A percentile compares a stretch with the other conserved stretches of the same genome.
Conservation (phyloP, 2,888 invertebrate genomes). For the Coleophora flavipennella region DNA sequence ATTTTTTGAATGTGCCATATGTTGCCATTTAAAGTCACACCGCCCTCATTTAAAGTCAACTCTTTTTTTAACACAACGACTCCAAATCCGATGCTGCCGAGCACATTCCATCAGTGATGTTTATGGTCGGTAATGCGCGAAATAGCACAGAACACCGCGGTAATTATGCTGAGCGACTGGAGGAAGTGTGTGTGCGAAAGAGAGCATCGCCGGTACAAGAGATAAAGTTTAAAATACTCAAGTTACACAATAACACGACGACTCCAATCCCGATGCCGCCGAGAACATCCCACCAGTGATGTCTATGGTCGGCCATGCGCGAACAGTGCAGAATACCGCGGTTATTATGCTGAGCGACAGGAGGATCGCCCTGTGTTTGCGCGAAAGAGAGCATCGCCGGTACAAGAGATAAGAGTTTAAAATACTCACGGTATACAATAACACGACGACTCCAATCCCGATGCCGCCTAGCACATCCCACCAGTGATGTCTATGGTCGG, state of each 20-base stretch:
- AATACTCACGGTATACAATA: slow-evolving; percentile 73
- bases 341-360: slow-evolving; percentile 67
- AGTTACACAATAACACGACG: slow-evolving; percentile 69
- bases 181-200: slow-evolving; percentile 27
- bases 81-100: slow-evolving; percentile 75
- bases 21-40: too few species aligned
- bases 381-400: slow-evolving; percentile 22
- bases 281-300: slow-evolving; percentile 86
- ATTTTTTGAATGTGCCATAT: too few species aligned
- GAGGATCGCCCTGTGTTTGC: slow-evolving; percentile 27
- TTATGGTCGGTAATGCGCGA: slow-evolving; percentile 79
- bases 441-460: slow-evolving; percentile 64
- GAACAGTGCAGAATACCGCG: slow-evolving; percentile 75
- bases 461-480: slow-evolving; percentile 82
- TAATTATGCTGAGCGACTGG: slow-evolving; percentile 65
- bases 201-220: slow-evolving; percentile 53
- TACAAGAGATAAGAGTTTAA: too few species aligned
- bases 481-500: slow-evolving; percentile 83
- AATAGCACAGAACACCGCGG: slow-evolving; percentile 72
- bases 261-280: slow-evolving; percentile 74
- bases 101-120: slow-evolving; percentile 87
- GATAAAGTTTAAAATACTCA: too few species aligned
- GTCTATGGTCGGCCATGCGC: slow-evolving; percentile 78
- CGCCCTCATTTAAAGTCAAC: too few species aligned
- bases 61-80: slow-evolving; percentile 57